Conservation (phyloP, 1,140 invertebrate genomes). For the Coptotermes formosanus region DNA sequence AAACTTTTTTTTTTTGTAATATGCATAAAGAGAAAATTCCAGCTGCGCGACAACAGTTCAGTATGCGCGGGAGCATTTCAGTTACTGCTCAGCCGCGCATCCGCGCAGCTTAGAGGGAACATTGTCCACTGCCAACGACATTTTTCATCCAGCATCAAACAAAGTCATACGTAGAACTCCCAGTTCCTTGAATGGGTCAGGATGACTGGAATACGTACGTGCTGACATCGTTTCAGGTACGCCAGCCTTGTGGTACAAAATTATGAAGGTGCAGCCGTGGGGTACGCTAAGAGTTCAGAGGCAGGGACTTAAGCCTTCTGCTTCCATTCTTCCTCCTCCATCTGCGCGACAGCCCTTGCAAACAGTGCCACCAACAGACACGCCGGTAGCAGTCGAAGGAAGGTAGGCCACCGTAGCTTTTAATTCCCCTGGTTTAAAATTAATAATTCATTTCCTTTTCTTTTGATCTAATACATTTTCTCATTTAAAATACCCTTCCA, state of each 20-base stretch:
- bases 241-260: neutral
- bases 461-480: neutral
- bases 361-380: neutral
- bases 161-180: neutral
- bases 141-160: neutral
- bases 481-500: neutral
- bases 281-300: neutral
- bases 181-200: neutral
- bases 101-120: too few relatives aligned
- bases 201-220: neutral
- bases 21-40: too few relatives aligned
- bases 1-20: too few relatives aligned
- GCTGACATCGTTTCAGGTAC: neutral
- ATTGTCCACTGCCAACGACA: neutral
- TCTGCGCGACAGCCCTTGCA: neutral
- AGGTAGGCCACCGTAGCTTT: neutral
- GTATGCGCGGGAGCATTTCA: too few relatives aligned
- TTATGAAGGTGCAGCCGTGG: conserved; percentile 5
- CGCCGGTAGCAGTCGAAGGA: neutral
- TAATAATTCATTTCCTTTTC: neutral
- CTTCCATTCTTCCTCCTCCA: neutral
- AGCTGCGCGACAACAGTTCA: too few relatives aligned
- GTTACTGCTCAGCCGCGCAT: too few relatives aligned
- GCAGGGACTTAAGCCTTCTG: neutral
- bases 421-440: neutral